A percentile compares a stretch with the other conserved stretches of the same genome.
Evolutionary conservation across 2,113 vertebrate species (phyloP).

Genomic region (Pomatorhinus ruficollis): DNA sequence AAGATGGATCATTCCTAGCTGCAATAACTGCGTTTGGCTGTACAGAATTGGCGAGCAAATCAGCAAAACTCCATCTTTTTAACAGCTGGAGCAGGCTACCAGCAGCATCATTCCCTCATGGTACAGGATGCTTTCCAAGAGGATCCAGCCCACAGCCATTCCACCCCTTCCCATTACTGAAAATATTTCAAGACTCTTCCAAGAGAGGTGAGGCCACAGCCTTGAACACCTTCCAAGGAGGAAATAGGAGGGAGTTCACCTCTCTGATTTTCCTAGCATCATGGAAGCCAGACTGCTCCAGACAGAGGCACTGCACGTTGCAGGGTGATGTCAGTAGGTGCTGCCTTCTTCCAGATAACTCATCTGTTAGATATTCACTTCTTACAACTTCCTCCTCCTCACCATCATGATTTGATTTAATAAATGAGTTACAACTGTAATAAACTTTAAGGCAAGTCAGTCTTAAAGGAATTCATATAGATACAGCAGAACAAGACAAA

Average conservation of each 20-base stretch:
- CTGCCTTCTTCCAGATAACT: constrained; percentile 38
- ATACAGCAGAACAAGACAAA: not conserved
- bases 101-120: not conserved
- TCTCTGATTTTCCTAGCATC: constrained; percentile 17
- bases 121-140: not conserved
- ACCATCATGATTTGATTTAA: not conserved
- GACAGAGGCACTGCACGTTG: not conserved
- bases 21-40: not conserved
- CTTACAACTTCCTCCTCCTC: constrained; percentile 24
- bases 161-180: not conserved
- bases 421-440: not conserved
- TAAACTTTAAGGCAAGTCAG: not conserved
- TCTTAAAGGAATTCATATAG: not conserved
- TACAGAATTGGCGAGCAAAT: not conserved
- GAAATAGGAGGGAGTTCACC: constrained; percentile 52
- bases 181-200: constrained; percentile 45
- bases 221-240: constrained; percentile 57
- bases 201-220: constrained; percentile 45
- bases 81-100: not conserved
- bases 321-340: constrained; percentile 24
- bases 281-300: constrained; percentile 36
- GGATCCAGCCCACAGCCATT: not conserved
- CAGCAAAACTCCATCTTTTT: not conserved
- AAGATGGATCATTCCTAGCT: not conserved
- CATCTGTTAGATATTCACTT: constrained; percentile 39